Percentiles rank a stretch among this genome's conserved stretches.
phyloP scores from a whole-genome alignment of 1,140 invertebrate genomes.

The Drosophila bipectinata region DNA sequence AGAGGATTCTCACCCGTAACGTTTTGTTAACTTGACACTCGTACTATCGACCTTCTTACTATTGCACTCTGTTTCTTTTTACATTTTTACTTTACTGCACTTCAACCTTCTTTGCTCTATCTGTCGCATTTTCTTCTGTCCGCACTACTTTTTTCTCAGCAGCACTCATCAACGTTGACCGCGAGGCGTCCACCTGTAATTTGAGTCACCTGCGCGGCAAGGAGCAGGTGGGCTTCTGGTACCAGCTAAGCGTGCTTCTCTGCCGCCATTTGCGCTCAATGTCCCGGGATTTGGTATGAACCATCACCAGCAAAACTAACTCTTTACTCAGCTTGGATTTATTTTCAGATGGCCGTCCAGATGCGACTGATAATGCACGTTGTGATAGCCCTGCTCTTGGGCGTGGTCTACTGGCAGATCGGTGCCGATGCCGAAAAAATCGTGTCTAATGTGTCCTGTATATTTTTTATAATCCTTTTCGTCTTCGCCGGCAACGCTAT shows the following conservation, averaged over 20 bases:
- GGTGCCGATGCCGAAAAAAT: slow-evolving; percentile 91
- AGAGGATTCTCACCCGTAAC: slow-evolving; percentile 11
- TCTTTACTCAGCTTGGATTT: not conserved
- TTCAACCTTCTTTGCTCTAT: slow-evolving; percentile 54
- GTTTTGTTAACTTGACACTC: not conserved
- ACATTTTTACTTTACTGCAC: slow-evolving; percentile 14
- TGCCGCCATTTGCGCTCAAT: slow-evolving; percentile 54
- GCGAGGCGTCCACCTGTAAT: not conserved
- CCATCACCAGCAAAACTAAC: not conserved
- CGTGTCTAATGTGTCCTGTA: slow-evolving; percentile 91
- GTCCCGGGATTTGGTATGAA: slow-evolving; percentile 62
- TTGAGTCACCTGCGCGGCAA: slow-evolving; percentile 44
- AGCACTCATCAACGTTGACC: slow-evolving; percentile 51
- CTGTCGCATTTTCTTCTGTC: slow-evolving; percentile 31
- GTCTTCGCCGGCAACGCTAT: slow-evolving; percentile 94
- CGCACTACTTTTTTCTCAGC: slow-evolving; percentile 57
- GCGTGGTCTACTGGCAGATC: slow-evolving; percentile 91
- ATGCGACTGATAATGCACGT: slow-evolving; percentile 90
- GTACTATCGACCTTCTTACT: not conserved
- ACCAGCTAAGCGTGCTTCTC: slow-evolving; percentile 60
- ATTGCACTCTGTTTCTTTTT: not conserved
- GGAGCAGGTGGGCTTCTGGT: slow-evolving; percentile 63
- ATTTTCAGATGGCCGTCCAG: slow-evolving; percentile 88
- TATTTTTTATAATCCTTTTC: slow-evolving; percentile 94
- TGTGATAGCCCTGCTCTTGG: slow-evolving; percentile 90